Conservation (phyloP, 2,888 invertebrate species). For the Drosophila setosimentum region DNA sequence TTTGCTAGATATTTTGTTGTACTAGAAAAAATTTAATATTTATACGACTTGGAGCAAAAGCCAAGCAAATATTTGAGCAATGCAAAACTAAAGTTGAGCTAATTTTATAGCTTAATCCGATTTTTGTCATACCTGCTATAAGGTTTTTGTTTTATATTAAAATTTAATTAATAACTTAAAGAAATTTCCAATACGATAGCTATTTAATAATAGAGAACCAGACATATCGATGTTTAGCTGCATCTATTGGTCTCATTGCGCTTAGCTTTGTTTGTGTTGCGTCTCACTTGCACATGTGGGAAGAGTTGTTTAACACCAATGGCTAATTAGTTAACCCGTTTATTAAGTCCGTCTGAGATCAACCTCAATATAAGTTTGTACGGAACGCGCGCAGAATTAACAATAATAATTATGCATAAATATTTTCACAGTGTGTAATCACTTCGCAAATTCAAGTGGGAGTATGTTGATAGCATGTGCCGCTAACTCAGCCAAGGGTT, state of each 20-base stretch:
- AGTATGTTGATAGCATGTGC: conserved; percentile 44
- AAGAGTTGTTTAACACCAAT: conserved; percentile 40
- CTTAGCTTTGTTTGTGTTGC: conserved; percentile 55
- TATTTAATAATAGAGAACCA: background rate
- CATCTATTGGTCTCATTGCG: conserved; percentile 9
- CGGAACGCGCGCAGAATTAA: background rate
- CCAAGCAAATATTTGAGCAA: background rate
- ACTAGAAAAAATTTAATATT: background rate
- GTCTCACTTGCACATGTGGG: conserved; percentile 44
- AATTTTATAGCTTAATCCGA: background rate
- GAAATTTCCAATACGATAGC: background rate
- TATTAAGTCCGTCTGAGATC: background rate
- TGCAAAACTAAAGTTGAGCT: background rate
- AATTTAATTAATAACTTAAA: background rate
- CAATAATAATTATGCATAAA: background rate
- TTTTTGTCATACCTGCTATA: background rate
- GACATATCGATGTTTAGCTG: background rate
- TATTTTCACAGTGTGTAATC: background rate
- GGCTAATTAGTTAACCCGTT: conserved; percentile 12
- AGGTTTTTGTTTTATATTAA: background rate
- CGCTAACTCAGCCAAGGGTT: conserved; percentile 41
- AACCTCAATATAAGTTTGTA: background rate
- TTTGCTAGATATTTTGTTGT: background rate
- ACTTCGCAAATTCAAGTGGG: conserved; percentile 2
- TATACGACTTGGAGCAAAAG: background rate